These are phyloP conservation scores for Chlorodrepanis virens DNA, from an alignment of 2,113 vertebrate genomes.

Conservation along the genomic window DNA sequence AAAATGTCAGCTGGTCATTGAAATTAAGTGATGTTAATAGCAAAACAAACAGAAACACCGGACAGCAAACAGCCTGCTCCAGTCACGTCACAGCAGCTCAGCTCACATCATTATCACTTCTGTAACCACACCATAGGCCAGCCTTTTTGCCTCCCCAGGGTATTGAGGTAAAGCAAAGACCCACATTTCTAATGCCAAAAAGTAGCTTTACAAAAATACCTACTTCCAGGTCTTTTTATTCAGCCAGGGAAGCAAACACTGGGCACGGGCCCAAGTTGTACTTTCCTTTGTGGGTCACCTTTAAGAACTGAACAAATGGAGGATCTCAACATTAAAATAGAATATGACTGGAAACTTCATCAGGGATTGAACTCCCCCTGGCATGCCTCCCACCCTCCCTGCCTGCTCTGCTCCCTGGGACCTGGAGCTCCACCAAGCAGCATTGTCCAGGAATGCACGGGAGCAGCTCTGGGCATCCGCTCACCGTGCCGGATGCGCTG, in stretches of 20 bases:
- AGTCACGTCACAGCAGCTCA: background rate
- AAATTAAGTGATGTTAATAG: background rate
- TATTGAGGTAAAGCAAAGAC: background rate
- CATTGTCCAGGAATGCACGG: background rate
- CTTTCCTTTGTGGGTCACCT: slow-evolving; percentile 47
- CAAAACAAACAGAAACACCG: background rate
- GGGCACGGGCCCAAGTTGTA: slow-evolving; percentile 19
- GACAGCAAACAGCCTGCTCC: background rate
- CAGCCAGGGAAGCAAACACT: background rate
- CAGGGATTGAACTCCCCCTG: background rate
- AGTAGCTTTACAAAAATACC: background rate
- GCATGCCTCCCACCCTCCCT: background rate
- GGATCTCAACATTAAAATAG: slow-evolving; percentile 43
- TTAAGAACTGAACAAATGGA: slow-evolving; percentile 25
- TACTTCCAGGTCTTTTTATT: slow-evolving; percentile 17
- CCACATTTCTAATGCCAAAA: background rate
- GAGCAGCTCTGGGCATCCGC: background rate
- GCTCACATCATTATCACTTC: background rate
- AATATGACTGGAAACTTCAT: slow-evolving; percentile 42
- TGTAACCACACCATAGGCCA: fast-evolving
- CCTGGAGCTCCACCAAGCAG: fast-evolving
- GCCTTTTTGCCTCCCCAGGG: background rate
- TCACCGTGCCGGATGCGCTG: background rate
- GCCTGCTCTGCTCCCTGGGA: background rate
- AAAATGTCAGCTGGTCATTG: background rate